Percentiles rank a stretch among this genome's conserved stretches.
Evolutionary conservation across 2,113 vertebrate species (phyloP).

Genomic region (Sporophila hypoxantha): DNA sequence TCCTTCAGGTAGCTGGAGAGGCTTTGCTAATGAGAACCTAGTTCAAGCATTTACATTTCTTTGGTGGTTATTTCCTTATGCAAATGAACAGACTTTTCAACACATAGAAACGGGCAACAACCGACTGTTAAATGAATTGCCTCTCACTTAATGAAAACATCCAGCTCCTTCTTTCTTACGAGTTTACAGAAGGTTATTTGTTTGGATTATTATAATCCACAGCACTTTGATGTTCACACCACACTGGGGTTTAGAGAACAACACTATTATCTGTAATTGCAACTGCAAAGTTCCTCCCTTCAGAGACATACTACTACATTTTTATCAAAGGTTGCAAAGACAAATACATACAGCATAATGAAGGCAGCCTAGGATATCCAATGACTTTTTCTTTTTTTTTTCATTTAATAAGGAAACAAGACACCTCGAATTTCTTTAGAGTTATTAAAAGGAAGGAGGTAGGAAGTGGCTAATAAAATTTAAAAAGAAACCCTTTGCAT

Average conservation of each 20-base stretch:
- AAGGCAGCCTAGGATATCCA: background rate
- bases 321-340: conserved; percentile 44
- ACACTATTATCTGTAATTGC: conserved; percentile 35
- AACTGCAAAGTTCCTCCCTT: conserved; percentile 22
- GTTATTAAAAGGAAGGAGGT: conserved; percentile 4
- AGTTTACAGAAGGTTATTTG: conserved; percentile 47
- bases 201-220: conserved; percentile 56
- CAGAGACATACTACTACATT: background rate
- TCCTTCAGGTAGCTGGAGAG: conserved; percentile 49
- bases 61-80: conserved; percentile 56
- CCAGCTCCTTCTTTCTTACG: background rate
- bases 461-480: background rate
- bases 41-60: conserved; percentile 47
- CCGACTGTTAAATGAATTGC: conserved; percentile 26
- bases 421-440: background rate
- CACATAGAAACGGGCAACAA: conserved; percentile 20
- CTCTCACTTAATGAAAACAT: conserved; percentile 37
- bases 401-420: background rate
- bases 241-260: conserved; percentile 46
- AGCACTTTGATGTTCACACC: conserved; percentile 37
- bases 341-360: background rate
- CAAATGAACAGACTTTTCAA: conserved; percentile 38
- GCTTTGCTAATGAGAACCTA: conserved; percentile 43
- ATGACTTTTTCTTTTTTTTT: background rate
- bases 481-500: background rate